phyloP scores from a whole-genome alignment of 2,797 vertebrate species.

The Anableps anableps region DNA sequence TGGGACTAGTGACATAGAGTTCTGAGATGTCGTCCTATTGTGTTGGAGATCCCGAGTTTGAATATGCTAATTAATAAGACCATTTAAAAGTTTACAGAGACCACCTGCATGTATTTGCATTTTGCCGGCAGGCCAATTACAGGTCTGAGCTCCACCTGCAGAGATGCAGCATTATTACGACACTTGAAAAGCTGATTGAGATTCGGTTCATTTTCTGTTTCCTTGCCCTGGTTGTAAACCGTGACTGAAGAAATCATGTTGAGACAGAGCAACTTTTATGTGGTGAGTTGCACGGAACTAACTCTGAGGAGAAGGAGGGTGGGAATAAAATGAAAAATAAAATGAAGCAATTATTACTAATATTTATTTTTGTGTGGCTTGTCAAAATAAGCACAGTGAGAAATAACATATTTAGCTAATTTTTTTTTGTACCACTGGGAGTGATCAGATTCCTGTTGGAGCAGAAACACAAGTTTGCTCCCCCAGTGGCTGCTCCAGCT shows the following conservation, averaged over 20 bases:
- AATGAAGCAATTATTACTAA: background rate
- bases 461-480: background rate
- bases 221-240: background rate
- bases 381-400: background rate
- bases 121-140: background rate
- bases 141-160: background rate
- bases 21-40: background rate
- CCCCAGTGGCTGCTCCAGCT: background rate
- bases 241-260: background rate
- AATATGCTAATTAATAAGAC: background rate
- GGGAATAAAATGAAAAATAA: no score
- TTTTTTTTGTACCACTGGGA: background rate
- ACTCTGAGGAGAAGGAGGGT: background rate
- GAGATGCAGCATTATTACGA: background rate
- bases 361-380: background rate
- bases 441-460: background rate
- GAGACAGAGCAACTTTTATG: background rate
- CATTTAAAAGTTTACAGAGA: background rate
- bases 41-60: background rate
- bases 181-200: constrained; percentile 1
- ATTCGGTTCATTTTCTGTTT: background rate
- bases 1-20: background rate
- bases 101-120: background rate
- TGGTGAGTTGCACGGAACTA: background rate
- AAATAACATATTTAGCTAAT: background rate